phyloP scores from a whole-genome alignment of 2,888 invertebrate species.

The Melinaea menophilus region DNA sequence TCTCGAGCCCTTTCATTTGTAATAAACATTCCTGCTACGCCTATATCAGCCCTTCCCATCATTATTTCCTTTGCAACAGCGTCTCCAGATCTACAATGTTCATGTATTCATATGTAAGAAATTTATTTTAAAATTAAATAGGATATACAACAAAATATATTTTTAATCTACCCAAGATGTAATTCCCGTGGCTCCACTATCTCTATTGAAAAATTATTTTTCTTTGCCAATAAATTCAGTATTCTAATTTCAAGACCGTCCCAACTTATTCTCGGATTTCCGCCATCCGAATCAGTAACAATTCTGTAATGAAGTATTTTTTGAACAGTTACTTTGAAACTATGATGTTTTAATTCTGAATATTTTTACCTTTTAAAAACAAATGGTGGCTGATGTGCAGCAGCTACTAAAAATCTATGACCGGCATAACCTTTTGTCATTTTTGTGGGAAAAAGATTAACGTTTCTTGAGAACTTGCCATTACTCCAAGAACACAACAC shows the following conservation, averaged over 20 bases:
- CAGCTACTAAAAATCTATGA: constrained; percentile 83
- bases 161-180: constrained; percentile 62
- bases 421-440: constrained; percentile 83
- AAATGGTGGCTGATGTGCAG: constrained; percentile 85
- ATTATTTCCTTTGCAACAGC: constrained; percentile 78
- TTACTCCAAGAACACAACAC: constrained; percentile 85
- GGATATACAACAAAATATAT: not conserved
- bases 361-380: constrained; percentile 79
- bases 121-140: not conserved
- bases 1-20: constrained; percentile 72
- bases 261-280: constrained; percentile 73
- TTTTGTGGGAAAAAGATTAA: constrained; percentile 84
- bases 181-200: constrained; percentile 78
- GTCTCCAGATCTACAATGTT: constrained; percentile 75
- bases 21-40: constrained; percentile 84
- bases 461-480: constrained; percentile 79
- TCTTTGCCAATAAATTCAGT: constrained; percentile 78
- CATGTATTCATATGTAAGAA: not conserved
- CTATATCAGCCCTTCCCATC: constrained; percentile 79
- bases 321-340: not conserved
- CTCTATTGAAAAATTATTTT: constrained; percentile 85
- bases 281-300: constrained; percentile 60
- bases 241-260: constrained; percentile 87
- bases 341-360: no score
- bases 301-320: not conserved